Base-by-base conservation (phyloP, 2,113 vertebrate species). In the Oreochromis niloticus region DNA sequence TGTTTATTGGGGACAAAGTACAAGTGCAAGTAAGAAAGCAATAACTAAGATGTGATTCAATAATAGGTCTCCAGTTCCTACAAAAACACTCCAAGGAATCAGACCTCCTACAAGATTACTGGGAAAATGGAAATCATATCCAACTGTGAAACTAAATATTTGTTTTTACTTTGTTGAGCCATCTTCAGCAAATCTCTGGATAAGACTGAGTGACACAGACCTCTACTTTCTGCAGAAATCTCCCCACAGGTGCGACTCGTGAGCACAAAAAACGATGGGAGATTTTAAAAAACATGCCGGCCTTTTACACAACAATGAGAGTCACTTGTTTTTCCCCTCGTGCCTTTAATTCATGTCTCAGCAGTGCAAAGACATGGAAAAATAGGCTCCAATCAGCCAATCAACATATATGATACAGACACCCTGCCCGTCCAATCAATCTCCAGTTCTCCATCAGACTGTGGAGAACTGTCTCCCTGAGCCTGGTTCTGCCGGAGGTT, bases 1-100 rank as follows among this genome's bases (percentile, higher is more conserved):
- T 73, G 24, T 17, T 73, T 73, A 48, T 3, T 27, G 24, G 22
- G 41, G 41, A 17, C 41, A 17, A 48, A 39, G 27, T 61, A 32
- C 63, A 68, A 63, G 61, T 39, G 17, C 39, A 0, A 0, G 61
- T 68, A 39, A 46, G 41, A 27, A 46, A 0, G 0, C 39, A 73
- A 27, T 27, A 73, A 46, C 3, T 1, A 4, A 73, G 68, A 46
- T 10, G 13, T 17, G 41, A 27, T 9, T 73, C 41, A 17, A 59
- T 59, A 9, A 17, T 1, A 3, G 6, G 39, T 9, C 7, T 71
- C 36, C 12, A 24, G n/a, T 43, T 24, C 66, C 66, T 71, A 6
- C n/a, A 43, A 73, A 46, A 73, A 73, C 13, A 7, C 7, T 46
- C 3, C 39, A 9, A 1, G 12, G 39, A 71, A 27, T 46, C 39